These are phyloP conservation scores for Acrobasis repandana DNA, from an alignment of 2,888 invertebrate genomes.

Conservation along the genomic window DNA sequence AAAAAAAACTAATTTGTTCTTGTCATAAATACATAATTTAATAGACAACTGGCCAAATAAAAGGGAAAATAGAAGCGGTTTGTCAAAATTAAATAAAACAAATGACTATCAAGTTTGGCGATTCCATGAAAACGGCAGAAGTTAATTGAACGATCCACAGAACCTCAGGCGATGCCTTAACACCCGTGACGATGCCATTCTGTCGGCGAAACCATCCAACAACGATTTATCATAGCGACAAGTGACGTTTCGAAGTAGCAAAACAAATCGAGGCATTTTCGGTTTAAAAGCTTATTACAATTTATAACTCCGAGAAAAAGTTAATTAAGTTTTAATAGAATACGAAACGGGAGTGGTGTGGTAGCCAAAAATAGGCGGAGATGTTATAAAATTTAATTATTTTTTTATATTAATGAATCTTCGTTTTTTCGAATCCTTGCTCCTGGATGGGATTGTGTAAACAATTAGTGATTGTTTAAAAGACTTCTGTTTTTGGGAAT, in stretches of 20 bases:
- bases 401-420: slow-evolving; percentile 71
- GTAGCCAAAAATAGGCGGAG: slow-evolving; percentile 83
- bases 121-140: slow-evolving; percentile 32
- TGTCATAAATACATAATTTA: background rate
- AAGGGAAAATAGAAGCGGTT: slow-evolving; percentile 1
- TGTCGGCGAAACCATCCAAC: slow-evolving; percentile 58
- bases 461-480: slow-evolving; percentile 56
- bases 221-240: slow-evolving; percentile 77
- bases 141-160: slow-evolving; percentile 43
- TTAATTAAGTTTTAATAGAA: slow-evolving; percentile 84
- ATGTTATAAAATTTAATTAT: slow-evolving; percentile 81
- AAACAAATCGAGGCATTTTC: slow-evolving; percentile 77
- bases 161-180: slow-evolving; percentile 42
- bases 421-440: slow-evolving; percentile 51
- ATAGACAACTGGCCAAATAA: background rate
- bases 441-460: slow-evolving; percentile 68
- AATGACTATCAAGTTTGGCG: slow-evolving; percentile 21
- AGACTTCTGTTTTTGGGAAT: slow-evolving; percentile 38
- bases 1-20: too few relatives aligned
- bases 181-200: slow-evolving; percentile 52
- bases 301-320: slow-evolving; percentile 74
- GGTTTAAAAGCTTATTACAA: slow-evolving; percentile 69
- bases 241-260: slow-evolving; percentile 81
- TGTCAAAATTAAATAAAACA: slow-evolving; percentile 20
- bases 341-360: slow-evolving; percentile 78